A percentile compares a stretch with the other conserved stretches of the same genome.
These are phyloP conservation scores for Tragelaphus strepsiceros DNA, from an alignment of 2,113 vertebrate species.

Conservation along the genomic window DNA sequence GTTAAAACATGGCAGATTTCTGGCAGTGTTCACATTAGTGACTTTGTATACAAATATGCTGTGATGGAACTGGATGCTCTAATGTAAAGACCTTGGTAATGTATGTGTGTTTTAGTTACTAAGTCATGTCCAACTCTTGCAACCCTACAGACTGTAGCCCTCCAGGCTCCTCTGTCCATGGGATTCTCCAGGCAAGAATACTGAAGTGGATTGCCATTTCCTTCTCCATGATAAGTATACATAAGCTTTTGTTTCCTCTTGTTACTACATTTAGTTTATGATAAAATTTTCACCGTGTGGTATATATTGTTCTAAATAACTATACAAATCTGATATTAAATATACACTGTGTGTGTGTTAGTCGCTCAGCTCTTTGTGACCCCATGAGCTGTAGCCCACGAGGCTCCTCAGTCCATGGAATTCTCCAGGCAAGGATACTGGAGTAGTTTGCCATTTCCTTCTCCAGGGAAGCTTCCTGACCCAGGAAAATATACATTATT, in stretches of 20 bases:
- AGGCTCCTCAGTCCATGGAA: background rate
- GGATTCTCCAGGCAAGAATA: background rate
- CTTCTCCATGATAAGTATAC: background rate
- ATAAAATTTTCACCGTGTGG: slow-evolving; percentile 45
- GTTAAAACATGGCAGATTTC: slow-evolving; percentile 28
- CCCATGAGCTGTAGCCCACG: background rate
- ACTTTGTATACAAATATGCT: slow-evolving; percentile 22
- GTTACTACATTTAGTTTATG: slow-evolving; percentile 48
- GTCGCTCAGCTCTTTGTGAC: background rate
- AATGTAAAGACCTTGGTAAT: slow-evolving; percentile 25
- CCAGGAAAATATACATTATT: slow-evolving; percentile 5
- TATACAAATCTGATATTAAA: slow-evolving; percentile 54
- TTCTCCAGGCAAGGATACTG: background rate
- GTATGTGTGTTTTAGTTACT: background rate
- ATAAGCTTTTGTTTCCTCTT: slow-evolving; percentile 44
- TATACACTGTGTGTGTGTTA: background rate
- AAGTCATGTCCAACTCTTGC: background rate
- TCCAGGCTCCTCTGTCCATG: background rate
- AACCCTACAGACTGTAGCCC: background rate
- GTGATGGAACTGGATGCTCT: background rate
- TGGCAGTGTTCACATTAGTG: slow-evolving; percentile 44
- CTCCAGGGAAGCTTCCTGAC: background rate
- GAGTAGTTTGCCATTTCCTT: background rate
- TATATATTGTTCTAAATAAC: slow-evolving; percentile 50
- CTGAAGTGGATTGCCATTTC: background rate